phyloP scores from a whole-genome alignment of 2,888 invertebrate species.

The Ecliptopera silaceata region DNA sequence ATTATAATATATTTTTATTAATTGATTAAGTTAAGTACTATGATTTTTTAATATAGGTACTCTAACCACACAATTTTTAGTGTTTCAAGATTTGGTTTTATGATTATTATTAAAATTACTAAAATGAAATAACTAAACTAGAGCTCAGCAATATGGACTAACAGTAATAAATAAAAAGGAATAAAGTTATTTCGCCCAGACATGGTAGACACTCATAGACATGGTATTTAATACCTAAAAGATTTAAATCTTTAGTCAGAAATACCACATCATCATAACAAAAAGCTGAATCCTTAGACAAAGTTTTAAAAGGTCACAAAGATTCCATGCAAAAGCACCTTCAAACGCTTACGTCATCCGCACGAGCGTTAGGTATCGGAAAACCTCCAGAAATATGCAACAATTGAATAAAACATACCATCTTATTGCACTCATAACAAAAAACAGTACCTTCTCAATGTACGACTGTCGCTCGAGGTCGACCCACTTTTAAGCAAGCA shows the following conservation, averaged over 20 bases:
- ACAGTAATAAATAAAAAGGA: no score
- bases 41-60: neutral
- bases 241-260: no score
- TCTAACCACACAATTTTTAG: neutral
- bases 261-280: no score
- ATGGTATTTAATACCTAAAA: no score
- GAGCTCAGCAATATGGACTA: no score
- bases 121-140: no score
- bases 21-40: neutral
- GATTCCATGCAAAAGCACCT: neutral
- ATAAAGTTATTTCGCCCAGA: no score
- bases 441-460: conserved; percentile 43
- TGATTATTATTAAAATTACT: no score
- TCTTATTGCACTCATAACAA: conserved; percentile 32
- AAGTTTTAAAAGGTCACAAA: neutral
- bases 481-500: conserved; percentile 68
- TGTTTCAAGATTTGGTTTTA: no score
- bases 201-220: no score
- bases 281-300: no score
- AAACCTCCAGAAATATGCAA: neutral
- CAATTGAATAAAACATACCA: conserved; percentile 1
- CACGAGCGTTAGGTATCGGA: no score
- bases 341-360: neutral
- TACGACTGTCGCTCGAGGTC: conserved; percentile 52
- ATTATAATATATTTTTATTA: neutral